Evolutionary conservation across 2,113 vertebrate species (phyloP), one percentile per base, ranked within the genome.

Genomic region (Noturus placidus): DNA sequence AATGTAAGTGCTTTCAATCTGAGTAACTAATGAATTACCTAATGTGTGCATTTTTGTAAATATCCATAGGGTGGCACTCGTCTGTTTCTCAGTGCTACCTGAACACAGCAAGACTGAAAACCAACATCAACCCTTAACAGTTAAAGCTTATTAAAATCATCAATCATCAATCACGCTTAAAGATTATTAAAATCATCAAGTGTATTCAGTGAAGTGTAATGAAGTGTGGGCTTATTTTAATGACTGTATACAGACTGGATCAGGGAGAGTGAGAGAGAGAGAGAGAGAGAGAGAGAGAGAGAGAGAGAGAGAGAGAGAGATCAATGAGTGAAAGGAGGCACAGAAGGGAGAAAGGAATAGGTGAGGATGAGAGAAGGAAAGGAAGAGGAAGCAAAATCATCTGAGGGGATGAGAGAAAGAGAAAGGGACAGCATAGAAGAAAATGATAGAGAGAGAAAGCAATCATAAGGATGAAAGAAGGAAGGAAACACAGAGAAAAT

Each of bases 61-160:
- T 42, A 42, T 84, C 50, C 65, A 70, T 56, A 52, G 38, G 81
- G 15, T 61, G 61, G 57, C 56, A 85, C 63, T 82, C 38, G 42
- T 81, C 38, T 69, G 38, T 72, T 77, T 30, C 19, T 50, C 0
- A 50, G 74, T 77, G 74, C 11, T 50, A 50, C 42, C 35, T 42
- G 70, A 82, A 33, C n/a, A 81, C 78, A 79, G 13, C 17, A 0
- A 46, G 46, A 27, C 74, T 14, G 42, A 30, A 56, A 7, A n/a
- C 25, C 25, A 11, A 50, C 9, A 56, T 54, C 77, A 56, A 20
- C 27, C n/a, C 52, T 56, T 30, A 78, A 56, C 57, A 78, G 59
- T 87, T 38, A 76, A 33, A 42, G 13, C 6, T 46, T 59, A 86
- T 30, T 79, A 86, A 54, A 46, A 46, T 46, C 42, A 46, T 46